Evolutionary conservation across 2,113 vertebrate genomes (phyloP).

Genomic region (Struthidea cinerea): DNA sequence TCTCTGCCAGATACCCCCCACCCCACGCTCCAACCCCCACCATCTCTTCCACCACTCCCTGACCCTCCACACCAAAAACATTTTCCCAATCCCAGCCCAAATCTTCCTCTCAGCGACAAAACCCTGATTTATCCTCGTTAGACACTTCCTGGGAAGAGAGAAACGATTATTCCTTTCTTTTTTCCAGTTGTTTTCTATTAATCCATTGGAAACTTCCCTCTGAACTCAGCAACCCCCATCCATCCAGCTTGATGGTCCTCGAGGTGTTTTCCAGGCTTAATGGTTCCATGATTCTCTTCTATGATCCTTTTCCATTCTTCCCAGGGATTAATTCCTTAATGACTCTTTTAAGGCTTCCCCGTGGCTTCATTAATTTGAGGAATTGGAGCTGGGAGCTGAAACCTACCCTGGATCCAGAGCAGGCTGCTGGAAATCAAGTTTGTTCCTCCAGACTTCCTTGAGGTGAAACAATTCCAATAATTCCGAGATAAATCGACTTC

Average conservation of each 20-base stretch:
- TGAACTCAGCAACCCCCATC: neutral
- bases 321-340: neutral
- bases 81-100: neutral
- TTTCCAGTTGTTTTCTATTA: neutral
- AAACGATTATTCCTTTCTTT: neutral
- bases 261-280: neutral
- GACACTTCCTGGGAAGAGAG: accelerated
- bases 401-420: neutral
- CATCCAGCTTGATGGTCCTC: neutral
- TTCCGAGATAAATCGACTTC: neutral
- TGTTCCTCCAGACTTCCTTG: neutral
- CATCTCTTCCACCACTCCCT: neutral
- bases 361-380: neutral
- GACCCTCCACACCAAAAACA: neutral
- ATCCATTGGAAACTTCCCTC: neutral
- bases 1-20: neutral
- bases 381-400: neutral
- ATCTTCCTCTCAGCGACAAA: neutral
- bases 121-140: neutral
- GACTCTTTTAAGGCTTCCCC: neutral
- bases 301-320: accelerated
- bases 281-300: neutral
- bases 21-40: neutral
- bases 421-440: neutral
- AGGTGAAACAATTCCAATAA: neutral